phyloP scores from a whole-genome alignment of 2,797 vertebrate genomes.

The Spinibarbus caldwelli region DNA sequence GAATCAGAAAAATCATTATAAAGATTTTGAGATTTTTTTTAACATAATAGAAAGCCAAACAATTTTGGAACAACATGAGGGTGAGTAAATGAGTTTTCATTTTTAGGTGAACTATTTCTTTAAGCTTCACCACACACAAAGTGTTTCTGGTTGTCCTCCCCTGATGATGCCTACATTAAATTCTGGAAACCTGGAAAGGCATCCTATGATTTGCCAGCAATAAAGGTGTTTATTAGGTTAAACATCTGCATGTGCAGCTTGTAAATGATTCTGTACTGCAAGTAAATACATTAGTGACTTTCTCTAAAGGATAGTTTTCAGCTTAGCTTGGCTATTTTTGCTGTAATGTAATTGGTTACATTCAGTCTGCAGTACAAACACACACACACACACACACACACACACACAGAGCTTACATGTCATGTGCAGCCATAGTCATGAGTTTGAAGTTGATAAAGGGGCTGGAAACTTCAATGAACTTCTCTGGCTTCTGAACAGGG shows the following conservation, averaged over 20 bases:
- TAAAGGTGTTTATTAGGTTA: slow-evolving; percentile 11
- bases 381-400: background rate
- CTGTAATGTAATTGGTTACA: background rate
- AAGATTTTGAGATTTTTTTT: too few species aligned
- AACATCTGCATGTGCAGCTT: slow-evolving; percentile 5
- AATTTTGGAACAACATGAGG: background rate
- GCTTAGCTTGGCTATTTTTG: background rate
- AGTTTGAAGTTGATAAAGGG: slow-evolving; percentile 82
- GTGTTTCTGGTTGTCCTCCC: slow-evolving; percentile 14
- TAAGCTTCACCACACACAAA: background rate
- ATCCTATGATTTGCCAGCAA: slow-evolving; percentile 8
- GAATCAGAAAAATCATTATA: too few species aligned
- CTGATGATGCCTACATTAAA: background rate
- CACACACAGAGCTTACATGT: slow-evolving; percentile 38
- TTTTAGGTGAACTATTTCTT: background rate
- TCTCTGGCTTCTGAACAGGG: slow-evolving; percentile 78
- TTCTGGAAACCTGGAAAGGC: background rate
- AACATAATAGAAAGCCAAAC: too few species aligned
- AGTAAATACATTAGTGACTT: background rate
- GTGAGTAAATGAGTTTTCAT: background rate
- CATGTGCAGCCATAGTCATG: slow-evolving; percentile 56
- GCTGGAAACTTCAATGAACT: slow-evolving; percentile 86
- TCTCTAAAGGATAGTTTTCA: background rate
- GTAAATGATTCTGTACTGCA: background rate
- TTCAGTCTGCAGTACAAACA: background rate